Base-by-base conservation (phyloP, 2,113 vertebrate species). In the Numida meleagris region DNA sequence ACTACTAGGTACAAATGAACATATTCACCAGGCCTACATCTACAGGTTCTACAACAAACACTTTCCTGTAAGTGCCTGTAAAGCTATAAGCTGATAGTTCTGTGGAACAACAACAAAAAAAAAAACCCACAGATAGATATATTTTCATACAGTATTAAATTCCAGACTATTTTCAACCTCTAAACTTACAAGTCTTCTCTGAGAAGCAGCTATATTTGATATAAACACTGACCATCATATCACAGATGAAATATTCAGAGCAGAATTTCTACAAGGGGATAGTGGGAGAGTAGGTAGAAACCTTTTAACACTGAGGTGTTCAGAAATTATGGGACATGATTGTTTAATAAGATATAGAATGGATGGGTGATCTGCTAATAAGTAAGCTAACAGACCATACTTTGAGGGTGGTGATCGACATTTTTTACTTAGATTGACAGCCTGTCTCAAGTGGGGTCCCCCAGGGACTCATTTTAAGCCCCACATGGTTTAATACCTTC, bases 51-150 rank as follows among this genome's bases (percentile, higher is more conserved):
- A 48, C 53, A 86, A 14, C n/a, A n/a, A n/a, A n/a, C 18, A 59
- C 4, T 33, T 10, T 45, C 33, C 29, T 65, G 4, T 66, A 79
- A 59, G 59, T 13, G 7, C 8, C 46, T 67, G 15, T 59, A 34
- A 84, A 78, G 21, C 14, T 34, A n/a, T 16, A 36, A 63, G 16
- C 6, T 72, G 23, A n/a, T 33, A 31, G 0, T 3, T 16, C 31
- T 43, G 8, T 48, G 4, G 5, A 17, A 51, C 55, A 34, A 68
- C 65, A 86, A 67, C 27, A 51, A 51, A 51, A 27, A 51, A 51
- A 27, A 24, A 50, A 50, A 72, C n/a, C n/a, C n/a, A n/a, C 0
- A 10, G 3, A 4, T 48, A 3, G 53, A n/a, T 14, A 2, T 40
- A 15, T 58, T 85, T 74, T 63, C 12, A 40, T 19, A 62, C 2